phyloP scores from a whole-genome alignment of 92 coral and sea anemone species.

The Paramuricea clavata region DNA sequence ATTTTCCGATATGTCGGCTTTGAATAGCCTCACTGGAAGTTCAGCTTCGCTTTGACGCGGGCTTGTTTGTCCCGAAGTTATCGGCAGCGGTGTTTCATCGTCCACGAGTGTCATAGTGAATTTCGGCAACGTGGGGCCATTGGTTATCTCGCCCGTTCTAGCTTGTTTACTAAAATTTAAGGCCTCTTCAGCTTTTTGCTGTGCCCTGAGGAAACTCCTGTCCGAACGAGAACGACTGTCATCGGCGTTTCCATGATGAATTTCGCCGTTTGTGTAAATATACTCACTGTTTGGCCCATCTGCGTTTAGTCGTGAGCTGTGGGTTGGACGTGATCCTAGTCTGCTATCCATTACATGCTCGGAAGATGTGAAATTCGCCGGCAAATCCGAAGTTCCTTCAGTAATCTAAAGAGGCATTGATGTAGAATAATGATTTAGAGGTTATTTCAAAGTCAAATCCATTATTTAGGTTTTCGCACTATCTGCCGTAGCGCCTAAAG shows the following conservation, averaged over 20 bases:
- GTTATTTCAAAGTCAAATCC: not conserved
- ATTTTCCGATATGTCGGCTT: not conserved
- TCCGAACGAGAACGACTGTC: constrained; percentile 16
- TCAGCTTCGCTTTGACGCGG: constrained; percentile 11
- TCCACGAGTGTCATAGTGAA: constrained; percentile 32
- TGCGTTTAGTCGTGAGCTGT: constrained; percentile 23
- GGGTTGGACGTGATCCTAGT: not conserved
- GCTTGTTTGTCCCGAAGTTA: constrained; percentile 2
- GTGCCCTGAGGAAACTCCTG: not conserved
- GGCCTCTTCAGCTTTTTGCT: constrained; percentile 27
- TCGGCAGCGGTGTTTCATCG: not conserved
- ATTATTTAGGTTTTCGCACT: not conserved
- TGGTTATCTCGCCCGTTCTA: not conserved
- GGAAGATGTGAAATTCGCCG: not conserved
- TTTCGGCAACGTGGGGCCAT: constrained; percentile 22
- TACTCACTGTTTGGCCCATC: constrained; percentile 9
- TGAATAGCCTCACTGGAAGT: not conserved
- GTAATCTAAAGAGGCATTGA: not conserved
- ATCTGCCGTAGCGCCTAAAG: not conserved
- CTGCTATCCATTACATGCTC: constrained; percentile 50
- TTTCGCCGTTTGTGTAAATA: constrained; percentile 38
- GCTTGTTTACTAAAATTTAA: constrained; percentile 4
- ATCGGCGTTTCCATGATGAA: not conserved
- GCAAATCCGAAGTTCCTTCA: not conserved
- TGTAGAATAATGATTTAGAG: not conserved